Evolutionary conservation across 2,797 vertebrate species (phyloP).

Genomic region (Hydrophis major): DNA sequence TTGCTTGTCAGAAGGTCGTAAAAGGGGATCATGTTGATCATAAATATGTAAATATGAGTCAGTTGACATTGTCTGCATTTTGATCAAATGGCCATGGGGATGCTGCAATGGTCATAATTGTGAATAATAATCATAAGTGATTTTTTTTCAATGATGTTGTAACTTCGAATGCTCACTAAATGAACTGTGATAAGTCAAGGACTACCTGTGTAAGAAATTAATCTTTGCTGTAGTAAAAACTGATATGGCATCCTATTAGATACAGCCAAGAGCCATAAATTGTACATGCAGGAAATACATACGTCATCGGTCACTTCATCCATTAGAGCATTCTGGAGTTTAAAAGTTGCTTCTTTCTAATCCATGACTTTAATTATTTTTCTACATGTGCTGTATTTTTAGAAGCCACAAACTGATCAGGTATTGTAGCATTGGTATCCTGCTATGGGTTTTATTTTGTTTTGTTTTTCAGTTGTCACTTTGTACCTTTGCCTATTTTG

Average conservation of each 20-base stretch:
- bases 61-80: neutral
- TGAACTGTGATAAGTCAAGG: neutral
- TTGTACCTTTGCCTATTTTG: constrained; percentile 54
- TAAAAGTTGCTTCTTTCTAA: constrained; percentile 65
- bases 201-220: neutral
- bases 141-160: neutral
- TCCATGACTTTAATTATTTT: constrained; percentile 80
- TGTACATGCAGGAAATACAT: constrained; percentile 34
- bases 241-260: constrained; percentile 32
- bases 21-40: too few species aligned
- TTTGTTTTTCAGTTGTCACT: constrained; percentile 26
- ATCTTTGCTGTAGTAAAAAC: neutral
- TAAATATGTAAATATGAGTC: neutral
- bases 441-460: constrained; percentile 49
- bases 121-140: neutral
- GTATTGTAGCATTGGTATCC: constrained; percentile 81
- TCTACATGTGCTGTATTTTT: constrained; percentile 80
- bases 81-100: neutral
- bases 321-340: constrained; percentile 63
- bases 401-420: constrained; percentile 89
- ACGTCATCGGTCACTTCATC: constrained; percentile 54
- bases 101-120: neutral
- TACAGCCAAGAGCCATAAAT: constrained; percentile 41
- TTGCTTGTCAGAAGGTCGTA: neutral
- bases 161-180: neutral